Evolutionary conservation across 2,113 vertebrate species (phyloP).

Genomic region (Puffinus mauretanicus): DNA sequence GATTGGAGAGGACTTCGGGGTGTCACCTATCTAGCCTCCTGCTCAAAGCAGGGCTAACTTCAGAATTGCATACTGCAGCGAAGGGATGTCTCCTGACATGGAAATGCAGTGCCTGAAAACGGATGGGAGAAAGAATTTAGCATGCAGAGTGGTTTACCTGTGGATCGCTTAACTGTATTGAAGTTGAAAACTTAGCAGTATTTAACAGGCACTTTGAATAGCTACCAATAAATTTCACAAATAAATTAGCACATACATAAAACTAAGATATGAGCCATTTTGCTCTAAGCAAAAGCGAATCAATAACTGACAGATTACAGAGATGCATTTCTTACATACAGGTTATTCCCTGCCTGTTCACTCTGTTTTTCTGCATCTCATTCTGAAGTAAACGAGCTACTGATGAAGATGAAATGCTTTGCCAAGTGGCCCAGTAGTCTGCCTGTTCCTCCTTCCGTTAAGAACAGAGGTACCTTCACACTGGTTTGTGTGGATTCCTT

Average conservation of each 20-base stretch:
- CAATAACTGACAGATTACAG: background rate
- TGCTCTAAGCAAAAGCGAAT: background rate
- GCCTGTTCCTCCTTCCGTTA: background rate
- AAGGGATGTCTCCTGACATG: background rate
- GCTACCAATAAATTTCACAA: background rate
- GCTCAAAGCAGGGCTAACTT: background rate
- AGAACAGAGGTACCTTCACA: background rate
- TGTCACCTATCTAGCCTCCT: background rate
- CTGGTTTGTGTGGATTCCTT: background rate
- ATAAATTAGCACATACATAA: background rate
- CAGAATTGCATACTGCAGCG: background rate
- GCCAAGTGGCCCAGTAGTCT: background rate
- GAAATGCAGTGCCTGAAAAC: background rate
- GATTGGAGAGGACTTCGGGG: background rate
- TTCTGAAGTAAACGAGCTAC: background rate
- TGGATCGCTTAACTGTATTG: background rate
- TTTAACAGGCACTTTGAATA: background rate
- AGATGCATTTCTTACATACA: background rate
- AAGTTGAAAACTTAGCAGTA: background rate
- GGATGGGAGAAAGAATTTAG: background rate
- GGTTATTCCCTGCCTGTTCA: background rate
- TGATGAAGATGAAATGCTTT: background rate
- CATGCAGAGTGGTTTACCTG: background rate
- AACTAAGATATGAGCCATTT: background rate
- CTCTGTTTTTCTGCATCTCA: background rate